These are phyloP conservation scores for Sebastes trivittatus DNA, from an alignment of 2,797 vertebrate genomes.

Conservation along the genomic window DNA sequence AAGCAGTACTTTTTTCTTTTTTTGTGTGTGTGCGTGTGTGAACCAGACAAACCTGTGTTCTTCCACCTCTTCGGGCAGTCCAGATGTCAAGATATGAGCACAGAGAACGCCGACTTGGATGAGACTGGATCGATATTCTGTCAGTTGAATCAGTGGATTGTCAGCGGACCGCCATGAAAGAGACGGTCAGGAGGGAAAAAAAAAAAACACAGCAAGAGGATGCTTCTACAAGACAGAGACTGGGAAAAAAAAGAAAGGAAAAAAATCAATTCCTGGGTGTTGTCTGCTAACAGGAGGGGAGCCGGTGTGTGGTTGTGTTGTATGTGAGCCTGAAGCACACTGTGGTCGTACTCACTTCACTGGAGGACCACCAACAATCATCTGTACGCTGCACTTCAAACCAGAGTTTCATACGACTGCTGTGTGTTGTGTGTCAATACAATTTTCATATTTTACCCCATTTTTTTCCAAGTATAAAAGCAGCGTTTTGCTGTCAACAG, in stretches of 20 bases:
- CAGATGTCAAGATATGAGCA: conserved; percentile 52
- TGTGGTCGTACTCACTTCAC: not conserved
- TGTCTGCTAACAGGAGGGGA: conserved; percentile 3
- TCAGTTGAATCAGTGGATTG: conserved; percentile 57
- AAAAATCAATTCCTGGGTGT: conserved; percentile 57
- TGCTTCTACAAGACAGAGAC: not conserved
- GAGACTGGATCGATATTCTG: conserved; percentile 70
- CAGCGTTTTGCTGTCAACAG: no score
- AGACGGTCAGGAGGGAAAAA: conserved; percentile 7
- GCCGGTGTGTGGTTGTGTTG: conserved; percentile 1
- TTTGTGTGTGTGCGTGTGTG: not conserved
- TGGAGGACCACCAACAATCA: conserved; percentile 3
- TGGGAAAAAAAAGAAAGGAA: not conserved
- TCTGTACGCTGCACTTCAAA: not conserved
- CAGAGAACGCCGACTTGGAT: conserved; percentile 40
- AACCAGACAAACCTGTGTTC: conserved; percentile 19
- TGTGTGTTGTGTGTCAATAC: not conserved
- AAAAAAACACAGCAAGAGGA: conserved; percentile 31
- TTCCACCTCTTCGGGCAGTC: conserved; percentile 4
- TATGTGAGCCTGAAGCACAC: not conserved
- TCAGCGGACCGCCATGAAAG: conserved; percentile 41
- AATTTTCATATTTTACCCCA: no score
- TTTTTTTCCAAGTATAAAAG: not conserved
- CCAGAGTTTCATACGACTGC: not conserved
- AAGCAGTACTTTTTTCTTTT: not conserved